Conservation (phyloP, 2,888 invertebrate species). For the Clusia tigrina region DNA sequence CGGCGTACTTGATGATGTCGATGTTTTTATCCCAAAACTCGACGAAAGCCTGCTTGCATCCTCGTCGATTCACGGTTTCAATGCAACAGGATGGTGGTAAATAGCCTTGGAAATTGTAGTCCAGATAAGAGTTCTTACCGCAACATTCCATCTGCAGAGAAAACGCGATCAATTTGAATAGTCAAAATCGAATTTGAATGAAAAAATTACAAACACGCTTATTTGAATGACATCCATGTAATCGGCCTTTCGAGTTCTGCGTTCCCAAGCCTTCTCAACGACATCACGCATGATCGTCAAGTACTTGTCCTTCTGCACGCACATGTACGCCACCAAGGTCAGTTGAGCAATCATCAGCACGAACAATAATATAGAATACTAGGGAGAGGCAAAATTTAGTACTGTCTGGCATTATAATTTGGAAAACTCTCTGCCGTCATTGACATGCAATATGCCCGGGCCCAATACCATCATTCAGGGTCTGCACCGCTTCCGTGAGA, state of each 20-base stretch:
- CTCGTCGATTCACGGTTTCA: slow-evolving; percentile 51
- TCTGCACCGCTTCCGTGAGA: slow-evolving; percentile 64
- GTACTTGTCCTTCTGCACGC: slow-evolving; percentile 71
- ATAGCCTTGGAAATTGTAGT: slow-evolving; percentile 56
- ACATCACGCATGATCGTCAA: slow-evolving; percentile 67
- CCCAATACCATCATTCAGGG: too few species aligned
- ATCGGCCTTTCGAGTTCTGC: slow-evolving; percentile 54
- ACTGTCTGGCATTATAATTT: too few species aligned
- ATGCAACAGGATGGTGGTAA: slow-evolving; percentile 52
- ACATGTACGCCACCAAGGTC: slow-evolving; percentile 75
- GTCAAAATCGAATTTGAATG: background rate
- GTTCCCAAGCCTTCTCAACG: slow-evolving; percentile 65
- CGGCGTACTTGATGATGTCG: slow-evolving; percentile 71
- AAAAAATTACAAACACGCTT: slow-evolving; percentile 43
- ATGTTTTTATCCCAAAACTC: slow-evolving; percentile 63
- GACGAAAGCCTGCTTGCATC: slow-evolving; percentile 62
- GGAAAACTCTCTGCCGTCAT: slow-evolving; percentile 76
- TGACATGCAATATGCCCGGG: slow-evolving; percentile 88
- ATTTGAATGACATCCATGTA: slow-evolving; percentile 61
- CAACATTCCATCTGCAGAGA: slow-evolving; percentile 61
- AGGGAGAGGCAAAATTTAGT: too few species aligned
- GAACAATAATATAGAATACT: slow-evolving; percentile 78
- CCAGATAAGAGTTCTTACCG: slow-evolving; percentile 51
- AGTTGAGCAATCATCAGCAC: slow-evolving; percentile 79
- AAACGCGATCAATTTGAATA: background rate